Base-by-base conservation (phyloP, 2,888 invertebrate species). In the Heliconius hortense region DNA sequence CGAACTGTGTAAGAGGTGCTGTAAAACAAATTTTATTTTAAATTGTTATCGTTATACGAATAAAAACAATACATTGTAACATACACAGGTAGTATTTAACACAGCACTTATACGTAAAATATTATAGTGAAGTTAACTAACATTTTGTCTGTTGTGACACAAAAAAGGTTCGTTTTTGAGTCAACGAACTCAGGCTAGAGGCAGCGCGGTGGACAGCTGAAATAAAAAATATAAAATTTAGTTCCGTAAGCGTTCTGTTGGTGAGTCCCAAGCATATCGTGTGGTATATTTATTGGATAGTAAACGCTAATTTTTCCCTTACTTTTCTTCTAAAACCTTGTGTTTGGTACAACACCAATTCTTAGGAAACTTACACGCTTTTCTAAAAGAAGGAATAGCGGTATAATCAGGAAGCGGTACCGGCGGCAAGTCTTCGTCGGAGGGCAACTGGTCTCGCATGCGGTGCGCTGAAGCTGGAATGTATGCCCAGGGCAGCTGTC, bases 401-500 rank as follows among this genome's bases (percentile, higher is more conserved):
- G 90, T 92, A 84, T 95, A 95, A 82, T 95, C 95, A 0, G 95
- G 95, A 68, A 95, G 91, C 0, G 95, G 95, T 43, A 95, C 95
- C 4, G 95, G 95, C 11, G 95, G 95, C 78, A 94, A 87, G 69
- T 95, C 94, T 79, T 95, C 94, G 81, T 94, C 94, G 39, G 94
- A 90, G 35, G 94, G 90, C 70, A 92, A 84, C 56, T 91, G 89
- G 79, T 90, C 90, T 13, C 94, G 87, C 89, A 92, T 90, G 78
- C 88, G 89, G 81, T 91, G 88, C 43, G 90, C 86, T 10, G 91
- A 84, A 72, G 90, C 86, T 0, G 90, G 90, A 78, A 94, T 90
- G 84, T 95, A 95, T 10, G 95, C 94, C 95, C 95, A 95, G 21
- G 95, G 95, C 82, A 95, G 85, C 84, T 95, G 95, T 35, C 94